A percentile compares a stretch with the other conserved stretches of the same genome.
Evolutionary conservation across 2,888 invertebrate genomes (phyloP).

Genomic region (Cephus pygmeus): DNA sequence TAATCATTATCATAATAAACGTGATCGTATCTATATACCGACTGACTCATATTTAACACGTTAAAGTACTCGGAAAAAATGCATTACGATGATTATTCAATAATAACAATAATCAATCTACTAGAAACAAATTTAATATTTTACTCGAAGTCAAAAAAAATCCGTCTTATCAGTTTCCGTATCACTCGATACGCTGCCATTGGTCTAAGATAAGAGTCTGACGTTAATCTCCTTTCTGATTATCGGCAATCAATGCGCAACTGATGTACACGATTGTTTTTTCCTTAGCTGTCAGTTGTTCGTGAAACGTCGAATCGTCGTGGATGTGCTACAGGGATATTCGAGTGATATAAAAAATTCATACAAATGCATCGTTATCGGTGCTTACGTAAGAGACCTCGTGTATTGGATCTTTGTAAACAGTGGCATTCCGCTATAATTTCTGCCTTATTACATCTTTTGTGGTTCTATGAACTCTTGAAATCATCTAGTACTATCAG

Average conservation of each 20-base stretch:
- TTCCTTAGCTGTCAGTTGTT: not conserved
- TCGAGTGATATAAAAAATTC: too few species aligned
- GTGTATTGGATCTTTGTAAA: not conserved
- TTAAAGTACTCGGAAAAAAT: not conserved
- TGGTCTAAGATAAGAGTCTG: not conserved
- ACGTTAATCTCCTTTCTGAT: not conserved
- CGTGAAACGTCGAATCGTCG: not conserved
- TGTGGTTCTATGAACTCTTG: not conserved
- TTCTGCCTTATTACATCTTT: not conserved
- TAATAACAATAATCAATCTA: not conserved
- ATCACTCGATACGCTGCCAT: not conserved
- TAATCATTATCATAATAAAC: not conserved
- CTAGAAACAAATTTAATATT: not conserved
- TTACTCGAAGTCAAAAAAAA: not conserved
- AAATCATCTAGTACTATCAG: not conserved
- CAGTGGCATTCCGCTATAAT: not conserved
- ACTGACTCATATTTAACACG: not conserved
- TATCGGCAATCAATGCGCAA: not conserved
- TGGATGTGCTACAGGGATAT: too few species aligned
- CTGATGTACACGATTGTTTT: not conserved
- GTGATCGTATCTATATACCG: not conserved
- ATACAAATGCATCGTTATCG: not conserved
- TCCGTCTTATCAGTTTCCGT: not conserved
- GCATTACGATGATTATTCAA: not conserved
- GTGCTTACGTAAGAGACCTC: not conserved